Conservation (phyloP, 2,113 vertebrate genomes). For the Urocitellus parryii region DNA sequence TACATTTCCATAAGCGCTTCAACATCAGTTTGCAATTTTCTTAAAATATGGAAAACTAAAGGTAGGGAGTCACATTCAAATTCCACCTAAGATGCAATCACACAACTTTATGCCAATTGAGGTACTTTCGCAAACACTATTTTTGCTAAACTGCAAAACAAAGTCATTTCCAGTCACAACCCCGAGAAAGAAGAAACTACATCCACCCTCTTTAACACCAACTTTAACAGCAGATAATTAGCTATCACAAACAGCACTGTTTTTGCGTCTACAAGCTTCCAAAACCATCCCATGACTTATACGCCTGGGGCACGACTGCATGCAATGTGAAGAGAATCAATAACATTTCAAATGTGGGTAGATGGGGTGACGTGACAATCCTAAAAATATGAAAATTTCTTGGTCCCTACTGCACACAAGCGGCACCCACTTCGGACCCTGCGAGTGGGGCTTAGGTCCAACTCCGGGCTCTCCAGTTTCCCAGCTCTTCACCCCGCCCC, state of each 20-base stretch:
- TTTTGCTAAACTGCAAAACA: slow-evolving; percentile 55
- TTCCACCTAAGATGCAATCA: slow-evolving; percentile 42
- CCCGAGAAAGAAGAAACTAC: background rate
- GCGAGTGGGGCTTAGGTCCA: slow-evolving; percentile 25
- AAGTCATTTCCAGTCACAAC: slow-evolving; percentile 9
- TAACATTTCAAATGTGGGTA: slow-evolving; percentile 37
- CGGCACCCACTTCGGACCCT: background rate
- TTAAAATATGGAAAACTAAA: slow-evolving; percentile 35
- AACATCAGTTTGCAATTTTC: slow-evolving; percentile 30
- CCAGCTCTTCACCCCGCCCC: slow-evolving; percentile 64
- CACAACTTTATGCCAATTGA: slow-evolving; percentile 51
- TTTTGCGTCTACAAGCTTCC: background rate
- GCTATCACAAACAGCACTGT: background rate
- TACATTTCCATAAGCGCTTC: slow-evolving; percentile 1
- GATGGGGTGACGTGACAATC: slow-evolving; percentile 48
- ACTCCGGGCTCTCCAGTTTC: slow-evolving; percentile 16
- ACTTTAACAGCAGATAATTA: slow-evolving; percentile 60
- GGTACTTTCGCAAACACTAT: slow-evolving; percentile 47
- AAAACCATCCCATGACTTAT: slow-evolving; percentile 35
- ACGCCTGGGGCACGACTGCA: background rate
- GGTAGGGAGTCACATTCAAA: slow-evolving; percentile 22
- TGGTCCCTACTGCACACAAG: background rate
- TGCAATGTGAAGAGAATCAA: background rate
- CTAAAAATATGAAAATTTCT: slow-evolving; percentile 10
- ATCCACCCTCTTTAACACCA: slow-evolving; percentile 1